Conservation (phyloP, 2,113 vertebrate genomes). For the Oophaga pumilio region DNA sequence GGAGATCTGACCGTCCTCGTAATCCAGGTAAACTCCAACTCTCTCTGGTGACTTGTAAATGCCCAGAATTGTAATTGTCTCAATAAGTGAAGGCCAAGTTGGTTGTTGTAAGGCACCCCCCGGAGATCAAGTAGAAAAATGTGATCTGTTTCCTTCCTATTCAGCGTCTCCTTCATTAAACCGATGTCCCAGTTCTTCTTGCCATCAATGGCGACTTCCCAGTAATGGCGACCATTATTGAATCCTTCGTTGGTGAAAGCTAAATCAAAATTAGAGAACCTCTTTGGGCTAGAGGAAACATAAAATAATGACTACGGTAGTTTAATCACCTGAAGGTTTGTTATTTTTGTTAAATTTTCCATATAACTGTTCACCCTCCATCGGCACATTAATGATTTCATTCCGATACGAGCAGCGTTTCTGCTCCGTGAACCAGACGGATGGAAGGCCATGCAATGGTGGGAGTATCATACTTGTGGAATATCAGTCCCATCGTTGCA, state of each 20-base stretch:
- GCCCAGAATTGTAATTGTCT: constrained; percentile 14
- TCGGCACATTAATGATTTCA: too few species aligned
- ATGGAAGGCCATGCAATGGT: too few species aligned
- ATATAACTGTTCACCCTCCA: too few species aligned
- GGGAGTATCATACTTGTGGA: too few species aligned
- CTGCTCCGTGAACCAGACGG: too few species aligned
- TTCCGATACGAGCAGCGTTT: too few species aligned
- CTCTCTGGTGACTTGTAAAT: constrained; percentile 3
- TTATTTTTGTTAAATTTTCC: too few species aligned
- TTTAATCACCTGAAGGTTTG: neutral
- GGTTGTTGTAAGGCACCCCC: constrained; percentile 65
- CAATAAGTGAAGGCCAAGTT: constrained; percentile 66
- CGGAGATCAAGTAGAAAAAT: neutral
- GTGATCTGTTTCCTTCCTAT: constrained; percentile 67
- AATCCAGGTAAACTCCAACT: constrained; percentile 70
- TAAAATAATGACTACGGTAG: neutral
- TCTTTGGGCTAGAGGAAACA: neutral
- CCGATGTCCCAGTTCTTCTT: constrained; percentile 73
- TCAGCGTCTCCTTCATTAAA: constrained; percentile 65
- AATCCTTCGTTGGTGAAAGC: constrained; percentile 57
- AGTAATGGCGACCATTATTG: constrained; percentile 68
- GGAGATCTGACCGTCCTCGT: constrained; percentile 69
- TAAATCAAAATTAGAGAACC: neutral
- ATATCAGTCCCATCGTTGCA: too few species aligned
- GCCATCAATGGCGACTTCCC: constrained; percentile 68